Base-by-base conservation (phyloP, 2,113 vertebrate genomes). In the Siphamia tubifer region DNA sequence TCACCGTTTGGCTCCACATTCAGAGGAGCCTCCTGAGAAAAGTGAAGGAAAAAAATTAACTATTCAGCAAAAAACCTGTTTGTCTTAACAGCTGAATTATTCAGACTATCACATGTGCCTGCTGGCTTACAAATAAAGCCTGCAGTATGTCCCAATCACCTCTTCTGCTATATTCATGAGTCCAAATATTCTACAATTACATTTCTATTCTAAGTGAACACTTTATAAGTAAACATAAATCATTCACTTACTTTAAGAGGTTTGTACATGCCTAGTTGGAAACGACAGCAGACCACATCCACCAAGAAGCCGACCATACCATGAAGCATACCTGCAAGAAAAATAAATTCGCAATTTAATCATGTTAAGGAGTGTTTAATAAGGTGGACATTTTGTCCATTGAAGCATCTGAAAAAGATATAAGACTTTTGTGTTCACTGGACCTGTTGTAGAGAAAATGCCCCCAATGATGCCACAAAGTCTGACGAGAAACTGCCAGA, bases 361-460 rank as follows among this genome's bases (percentile, higher is more conserved):
- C 17, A 8, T 25, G 61, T 19, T 48, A 45, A 1, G 30, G 30
- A 11, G 13, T 17, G 43, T 44, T 27, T 21, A 40, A 15, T 8
- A 23, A 45, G 30, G 19, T 34, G 25, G 39, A 60, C 10, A 21
- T 9, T 34, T 20, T 21, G 21, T n/a, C n/a, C n/a, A n/a, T n/a
- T n/a, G n/a, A n/a, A n/a, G n/a, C n/a, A n/a, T n/a, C n/a, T n/a
- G n/a, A n/a, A n/a, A n/a, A n/a, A n/a, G n/a, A n/a, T n/a, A n/a
- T n/a, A n/a, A n/a, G n/a, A n/a, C n/a, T n/a, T n/a, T n/a, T n/a
- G n/a, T 11, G 15, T 6, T 4, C 7, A n/a, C 7, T 9, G 8
- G 3, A 96, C 98, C 98, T 92, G 96, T 98, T 25, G 98, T 99
- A 52, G 97, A 96, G 90, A 99, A 99, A 86, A 99, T 98, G 70